Evolutionary conservation across 53 echinoderm and acorn worm genomes (phyloP).

Genomic region (Paracentrotus lividus): DNA sequence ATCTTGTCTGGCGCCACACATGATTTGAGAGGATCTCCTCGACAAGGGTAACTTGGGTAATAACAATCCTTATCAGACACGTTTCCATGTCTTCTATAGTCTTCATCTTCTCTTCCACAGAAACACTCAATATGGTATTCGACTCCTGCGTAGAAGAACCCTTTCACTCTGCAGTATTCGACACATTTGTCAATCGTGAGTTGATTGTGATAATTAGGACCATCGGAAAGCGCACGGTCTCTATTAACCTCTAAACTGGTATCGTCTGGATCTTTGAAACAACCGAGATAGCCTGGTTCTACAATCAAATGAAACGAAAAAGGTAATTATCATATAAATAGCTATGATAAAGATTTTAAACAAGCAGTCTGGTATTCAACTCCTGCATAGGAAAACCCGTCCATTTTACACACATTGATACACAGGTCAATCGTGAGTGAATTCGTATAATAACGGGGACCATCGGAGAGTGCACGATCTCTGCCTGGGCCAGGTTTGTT

Average conservation of each 20-base stretch:
- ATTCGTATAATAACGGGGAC: too few species aligned
- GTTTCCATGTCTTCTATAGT: neutral
- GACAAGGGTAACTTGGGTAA: neutral
- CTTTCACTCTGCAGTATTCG: neutral
- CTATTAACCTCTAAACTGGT: neutral
- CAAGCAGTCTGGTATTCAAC: too few species aligned
- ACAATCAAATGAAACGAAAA: neutral
- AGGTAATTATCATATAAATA: too few species aligned
- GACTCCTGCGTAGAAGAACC: neutral
- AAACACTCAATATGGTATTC: neutral
- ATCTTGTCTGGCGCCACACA: neutral
- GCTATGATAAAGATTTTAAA: too few species aligned
- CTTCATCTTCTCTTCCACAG: neutral
- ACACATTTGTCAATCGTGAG: neutral
- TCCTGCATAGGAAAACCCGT: too few species aligned
- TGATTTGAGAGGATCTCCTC: neutral
- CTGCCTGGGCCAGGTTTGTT: too few species aligned
- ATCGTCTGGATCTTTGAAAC: neutral
- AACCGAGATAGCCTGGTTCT: constrained; percentile 19
- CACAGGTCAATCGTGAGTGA: too few species aligned
- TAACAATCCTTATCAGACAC: neutral
- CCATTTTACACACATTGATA: too few species aligned
- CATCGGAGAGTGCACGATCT: too few species aligned
- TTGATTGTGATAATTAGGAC: too few species aligned
- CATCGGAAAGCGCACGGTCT: neutral